A percentile compares a stretch with the other conserved stretches of the same genome.
These are phyloP conservation scores for Acromyrmex echinatior DNA, from an alignment of 1,140 invertebrate species.

Conservation along the genomic window DNA sequence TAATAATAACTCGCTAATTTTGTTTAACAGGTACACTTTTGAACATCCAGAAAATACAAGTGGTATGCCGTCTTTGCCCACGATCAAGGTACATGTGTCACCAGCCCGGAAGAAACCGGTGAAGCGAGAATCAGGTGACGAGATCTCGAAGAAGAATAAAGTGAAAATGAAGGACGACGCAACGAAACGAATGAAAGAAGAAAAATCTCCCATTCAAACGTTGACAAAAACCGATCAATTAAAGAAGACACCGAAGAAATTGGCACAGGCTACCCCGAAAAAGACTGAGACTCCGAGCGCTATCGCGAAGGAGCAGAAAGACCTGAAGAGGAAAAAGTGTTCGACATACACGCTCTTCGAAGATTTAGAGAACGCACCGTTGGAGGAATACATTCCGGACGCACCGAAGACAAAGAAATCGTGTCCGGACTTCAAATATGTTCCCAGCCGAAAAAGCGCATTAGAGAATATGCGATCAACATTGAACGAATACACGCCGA, in stretches of 20 bases:
- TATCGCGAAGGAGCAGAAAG: not conserved
- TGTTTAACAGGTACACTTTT: constrained; percentile 73
- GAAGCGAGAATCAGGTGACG: constrained; percentile 18
- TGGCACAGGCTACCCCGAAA: not conserved
- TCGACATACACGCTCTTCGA: constrained; percentile 40
- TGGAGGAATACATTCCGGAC: constrained; percentile 79
- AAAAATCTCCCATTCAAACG: constrained; percentile 10
- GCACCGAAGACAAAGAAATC: constrained; percentile 53
- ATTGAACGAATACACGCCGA: constrained; percentile 76
- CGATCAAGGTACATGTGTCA: constrained; percentile 77
- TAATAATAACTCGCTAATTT: not conserved
- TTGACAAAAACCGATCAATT: constrained; percentile 14
- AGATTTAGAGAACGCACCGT: constrained; percentile 7
- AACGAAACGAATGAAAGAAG: not conserved
- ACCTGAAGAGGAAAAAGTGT: constrained; percentile 44
- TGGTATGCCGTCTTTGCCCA: constrained; percentile 70
- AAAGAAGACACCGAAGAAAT: constrained; percentile 31
- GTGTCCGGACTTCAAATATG: constrained; percentile 71
- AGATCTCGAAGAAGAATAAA: constrained; percentile 29
- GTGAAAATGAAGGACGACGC: not conserved
- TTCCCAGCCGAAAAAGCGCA: constrained; percentile 77
- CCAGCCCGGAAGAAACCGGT: constrained; percentile 63
- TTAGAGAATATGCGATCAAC: constrained; percentile 69
- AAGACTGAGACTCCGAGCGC: not conserved
- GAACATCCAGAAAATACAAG: constrained; percentile 70